These are phyloP conservation scores for Myxocyprinus asiaticus DNA, from an alignment of 2,113 vertebrate species.

Conservation along the genomic window DNA sequence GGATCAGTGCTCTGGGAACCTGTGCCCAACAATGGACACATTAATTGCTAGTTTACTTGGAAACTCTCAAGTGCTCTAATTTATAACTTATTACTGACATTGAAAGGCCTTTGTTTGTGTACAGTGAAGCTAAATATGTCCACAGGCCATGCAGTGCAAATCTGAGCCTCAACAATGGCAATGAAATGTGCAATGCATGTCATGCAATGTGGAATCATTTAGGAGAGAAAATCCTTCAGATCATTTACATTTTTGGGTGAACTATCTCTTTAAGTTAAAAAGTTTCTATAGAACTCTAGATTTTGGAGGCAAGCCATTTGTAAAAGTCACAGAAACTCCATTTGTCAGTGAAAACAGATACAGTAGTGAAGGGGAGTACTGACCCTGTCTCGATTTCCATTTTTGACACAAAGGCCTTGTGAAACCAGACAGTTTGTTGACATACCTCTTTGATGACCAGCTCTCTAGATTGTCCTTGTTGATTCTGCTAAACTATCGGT, in stretches of 20 bases:
- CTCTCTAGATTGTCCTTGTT: slow-evolving; percentile 9
- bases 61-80: slow-evolving; percentile 24
- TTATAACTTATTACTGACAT: slow-evolving; percentile 31
- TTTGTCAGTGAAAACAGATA: slow-evolving; percentile 3
- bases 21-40: slow-evolving; percentile 4
- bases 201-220: background rate
- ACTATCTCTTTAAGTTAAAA: too few species aligned
- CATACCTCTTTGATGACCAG: background rate
- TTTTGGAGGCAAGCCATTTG: background rate
- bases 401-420: slow-evolving; percentile 11
- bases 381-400: background rate
- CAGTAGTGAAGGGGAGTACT: background rate
- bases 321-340: background rate
- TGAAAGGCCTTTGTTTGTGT: slow-evolving; percentile 18
- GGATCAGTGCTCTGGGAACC: slow-evolving; percentile 20
- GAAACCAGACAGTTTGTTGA: slow-evolving; percentile 12
- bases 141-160: background rate
- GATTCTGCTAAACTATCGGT: background rate
- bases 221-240: background rate
- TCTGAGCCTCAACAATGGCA: background rate
- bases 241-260: too few species aligned
- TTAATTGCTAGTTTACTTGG: slow-evolving; percentile 45
- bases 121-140: background rate
- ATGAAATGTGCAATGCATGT: background rate
- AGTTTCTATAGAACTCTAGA: background rate